Evolutionary conservation across 2,113 vertebrate genomes (phyloP), one percentile per base, ranked within the genome.

Genomic region (Nipponia nippon): DNA sequence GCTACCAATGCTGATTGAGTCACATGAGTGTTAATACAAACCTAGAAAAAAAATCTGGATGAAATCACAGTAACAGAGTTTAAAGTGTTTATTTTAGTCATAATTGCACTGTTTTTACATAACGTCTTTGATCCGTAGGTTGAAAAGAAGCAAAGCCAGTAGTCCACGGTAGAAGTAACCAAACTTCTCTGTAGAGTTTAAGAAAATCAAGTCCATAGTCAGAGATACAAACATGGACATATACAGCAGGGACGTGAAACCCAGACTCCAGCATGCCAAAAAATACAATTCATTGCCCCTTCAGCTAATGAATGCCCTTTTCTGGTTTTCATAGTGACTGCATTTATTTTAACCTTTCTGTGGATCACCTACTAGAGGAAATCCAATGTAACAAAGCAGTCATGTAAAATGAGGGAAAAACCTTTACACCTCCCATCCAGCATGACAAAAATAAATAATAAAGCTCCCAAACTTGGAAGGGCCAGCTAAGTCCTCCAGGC

Each of bases 11-110:
- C 40, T 91, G 93, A 95, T 71, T 55, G 93, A 93, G 87, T 88
- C 93, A 90, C 62, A 80, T 44, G 63, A 91, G 71, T 85, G 78
- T 87, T 96, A 91, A 59, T 80, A 80, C 81, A 96, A 97, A 89
- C 46, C 66, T 85, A 69, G 46, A 34, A 65, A 69, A 86, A 72
- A 93, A 83, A 66, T 71, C 93, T 94, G 94, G 96, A 95, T 70
- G 58, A 86, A 95, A 95, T 97, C 84, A 90, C 46, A 94, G 65
- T 87, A 81, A 89, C 18, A 72, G 83, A 73, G 38, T 66, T 91
- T 87, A 70, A 95, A 95, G 79, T 94, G 94, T 96, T 97, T 93
- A 93, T 87, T 94, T 95, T 91, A 95, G 78, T 55, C 84, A 66
- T 93, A 93, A 93, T 94, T 95, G 77, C 94, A 69, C 76, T 95